phyloP scores from a whole-genome alignment of 2,113 vertebrate species.

The Laticauda laticaudata region DNA sequence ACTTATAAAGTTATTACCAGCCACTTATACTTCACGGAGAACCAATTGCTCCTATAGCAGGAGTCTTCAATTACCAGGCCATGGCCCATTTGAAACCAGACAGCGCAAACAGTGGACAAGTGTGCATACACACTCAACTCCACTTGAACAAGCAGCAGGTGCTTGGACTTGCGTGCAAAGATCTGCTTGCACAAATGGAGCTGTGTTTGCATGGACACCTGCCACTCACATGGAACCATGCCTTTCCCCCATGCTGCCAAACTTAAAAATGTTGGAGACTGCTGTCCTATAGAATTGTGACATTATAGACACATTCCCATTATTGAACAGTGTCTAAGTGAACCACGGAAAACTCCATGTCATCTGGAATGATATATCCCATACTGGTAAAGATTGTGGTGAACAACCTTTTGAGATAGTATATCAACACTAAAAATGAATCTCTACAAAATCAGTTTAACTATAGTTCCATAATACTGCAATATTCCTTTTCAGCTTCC shows the following conservation, averaged over 20 bases:
- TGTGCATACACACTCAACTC: not conserved
- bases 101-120: not conserved
- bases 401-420: not conserved
- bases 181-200: not conserved
- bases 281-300: not conserved
- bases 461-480: not conserved
- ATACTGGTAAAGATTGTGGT: not conserved
- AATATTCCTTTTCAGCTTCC: not conserved
- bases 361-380: not conserved
- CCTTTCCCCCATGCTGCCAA: not conserved
- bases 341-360: not conserved
- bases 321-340: not conserved
- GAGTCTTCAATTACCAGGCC: not conserved
- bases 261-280: not conserved
- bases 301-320: not conserved
- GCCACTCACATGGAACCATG: not conserved
- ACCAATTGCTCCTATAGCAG: not conserved
- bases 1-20: not conserved
- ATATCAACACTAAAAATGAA: not conserved
- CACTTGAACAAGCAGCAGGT: not conserved
- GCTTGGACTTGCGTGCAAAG: not conserved
- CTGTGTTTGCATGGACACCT: not conserved
- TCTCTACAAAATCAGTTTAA: not conserved
- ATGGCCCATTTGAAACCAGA: not conserved
- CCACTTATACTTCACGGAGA: not conserved